These are phyloP conservation scores for Noctua janthina DNA, from an alignment of 2,888 invertebrate genomes.

Conservation along the genomic window DNA sequence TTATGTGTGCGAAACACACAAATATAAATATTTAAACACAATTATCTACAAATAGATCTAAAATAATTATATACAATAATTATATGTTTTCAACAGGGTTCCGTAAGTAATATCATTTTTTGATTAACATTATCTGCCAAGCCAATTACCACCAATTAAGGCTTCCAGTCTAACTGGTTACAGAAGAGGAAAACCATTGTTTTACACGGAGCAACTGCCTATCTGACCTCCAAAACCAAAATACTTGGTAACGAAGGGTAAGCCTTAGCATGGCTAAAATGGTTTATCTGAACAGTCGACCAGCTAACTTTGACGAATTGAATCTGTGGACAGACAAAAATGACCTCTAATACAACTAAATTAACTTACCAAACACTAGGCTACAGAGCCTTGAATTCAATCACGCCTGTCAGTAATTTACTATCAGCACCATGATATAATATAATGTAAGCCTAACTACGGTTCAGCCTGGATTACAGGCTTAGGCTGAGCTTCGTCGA, in stretches of 20 bases:
- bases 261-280: neutral
- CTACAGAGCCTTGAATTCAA: constrained; percentile 25
- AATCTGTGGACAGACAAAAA: neutral
- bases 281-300: neutral
- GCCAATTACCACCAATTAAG: neutral
- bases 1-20: neutral
- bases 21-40: no score
- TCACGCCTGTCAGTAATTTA: constrained; percentile 31
- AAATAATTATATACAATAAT: no score
- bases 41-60: no score
- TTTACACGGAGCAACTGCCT: neutral
- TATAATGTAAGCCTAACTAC: constrained; percentile 35
- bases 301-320: neutral
- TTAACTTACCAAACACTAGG: neutral
- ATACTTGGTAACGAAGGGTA: neutral
- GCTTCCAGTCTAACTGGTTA: neutral
- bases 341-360: neutral
- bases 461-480: constrained; percentile 40
- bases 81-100: neutral
- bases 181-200: neutral
- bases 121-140: neutral
- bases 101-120: no score
- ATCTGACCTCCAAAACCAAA: neutral
- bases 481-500: constrained; percentile 33
- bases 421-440: constrained; percentile 26